Percentiles rank a stretch among this genome's conserved stretches.
phyloP scores from a whole-genome alignment of 2,113 vertebrate genomes.

The Capreolus pygargus region DNA sequence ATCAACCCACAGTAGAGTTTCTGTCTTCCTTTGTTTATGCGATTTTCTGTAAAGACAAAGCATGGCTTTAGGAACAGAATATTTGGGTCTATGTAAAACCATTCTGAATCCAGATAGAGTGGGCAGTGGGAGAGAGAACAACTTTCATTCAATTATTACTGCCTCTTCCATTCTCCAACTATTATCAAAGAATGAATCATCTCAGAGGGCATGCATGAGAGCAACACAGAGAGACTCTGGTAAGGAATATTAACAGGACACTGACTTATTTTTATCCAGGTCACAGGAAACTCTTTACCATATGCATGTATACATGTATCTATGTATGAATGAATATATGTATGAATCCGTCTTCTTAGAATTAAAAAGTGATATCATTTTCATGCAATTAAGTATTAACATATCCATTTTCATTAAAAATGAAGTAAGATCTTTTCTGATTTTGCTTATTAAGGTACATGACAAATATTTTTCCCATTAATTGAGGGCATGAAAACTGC shows the following conservation, averaged over 20 bases:
- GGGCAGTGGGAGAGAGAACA: not conserved
- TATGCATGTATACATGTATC: not conserved
- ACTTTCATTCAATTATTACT: not conserved
- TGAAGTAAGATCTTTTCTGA: not conserved
- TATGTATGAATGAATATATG: not conserved
- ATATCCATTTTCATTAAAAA: not conserved
- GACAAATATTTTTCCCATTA: not conserved
- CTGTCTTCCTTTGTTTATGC: not conserved
- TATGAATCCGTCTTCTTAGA: not conserved
- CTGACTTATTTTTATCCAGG: not conserved
- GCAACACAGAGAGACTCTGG: not conserved
- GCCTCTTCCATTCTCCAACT: not conserved
- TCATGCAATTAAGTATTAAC: not conserved
- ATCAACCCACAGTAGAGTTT: not conserved
- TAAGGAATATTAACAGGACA: not conserved
- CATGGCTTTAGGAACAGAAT: not conserved
- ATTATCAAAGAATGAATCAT: not conserved
- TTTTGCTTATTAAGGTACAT: not conserved
- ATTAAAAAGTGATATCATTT: not conserved
- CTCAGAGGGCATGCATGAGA: not conserved
- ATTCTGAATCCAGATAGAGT: not conserved
- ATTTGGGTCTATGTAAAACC: not conserved
- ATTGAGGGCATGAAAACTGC: not conserved
- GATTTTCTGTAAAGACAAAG: not conserved
- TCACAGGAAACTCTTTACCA: not conserved